Conservation (phyloP, 2,888 invertebrate genomes). For the Tenthredo livida region DNA sequence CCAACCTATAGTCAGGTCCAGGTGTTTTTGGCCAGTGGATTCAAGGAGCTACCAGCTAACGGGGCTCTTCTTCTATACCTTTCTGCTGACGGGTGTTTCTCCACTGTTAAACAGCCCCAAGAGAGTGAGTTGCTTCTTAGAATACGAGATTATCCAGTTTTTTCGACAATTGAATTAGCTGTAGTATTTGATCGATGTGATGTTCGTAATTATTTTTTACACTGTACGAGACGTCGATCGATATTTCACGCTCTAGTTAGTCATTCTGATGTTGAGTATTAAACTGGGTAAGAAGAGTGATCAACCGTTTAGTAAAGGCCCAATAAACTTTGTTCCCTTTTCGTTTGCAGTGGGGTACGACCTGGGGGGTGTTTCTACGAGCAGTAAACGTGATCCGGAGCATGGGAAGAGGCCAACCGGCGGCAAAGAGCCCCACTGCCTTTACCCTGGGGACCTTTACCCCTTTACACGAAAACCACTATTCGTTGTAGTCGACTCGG, state of each 20-base stretch:
- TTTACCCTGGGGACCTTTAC: constrained; percentile 96
- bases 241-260: background rate
- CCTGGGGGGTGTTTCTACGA: constrained; percentile 93
- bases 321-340: constrained; percentile 52
- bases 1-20: constrained; percentile 96
- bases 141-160: background rate
- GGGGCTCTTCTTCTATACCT: constrained; percentile 95
- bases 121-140: constrained; percentile 84
- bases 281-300: background rate
- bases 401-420: constrained; percentile 78
- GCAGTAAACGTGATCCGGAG: constrained; percentile 89
- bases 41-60: constrained; percentile 95
- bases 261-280: background rate
- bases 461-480: constrained; percentile 96
- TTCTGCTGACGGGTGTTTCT: constrained; percentile 94
- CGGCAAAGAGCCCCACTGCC: constrained; percentile 86
- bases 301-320: background rate
- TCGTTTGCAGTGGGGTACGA: constrained; percentile 89
- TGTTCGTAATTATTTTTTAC: constrained; percentile 44
- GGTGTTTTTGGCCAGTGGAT: constrained; percentile 94
- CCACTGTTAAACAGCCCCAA: constrained; percentile 91
- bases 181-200: constrained; percentile 9
- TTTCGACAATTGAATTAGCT: background rate
- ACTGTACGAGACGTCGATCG: constrained; percentile 43
- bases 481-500: constrained; percentile 96